phyloP scores from a whole-genome alignment of 1,140 invertebrate species.

The Drosophila sproati region DNA sequence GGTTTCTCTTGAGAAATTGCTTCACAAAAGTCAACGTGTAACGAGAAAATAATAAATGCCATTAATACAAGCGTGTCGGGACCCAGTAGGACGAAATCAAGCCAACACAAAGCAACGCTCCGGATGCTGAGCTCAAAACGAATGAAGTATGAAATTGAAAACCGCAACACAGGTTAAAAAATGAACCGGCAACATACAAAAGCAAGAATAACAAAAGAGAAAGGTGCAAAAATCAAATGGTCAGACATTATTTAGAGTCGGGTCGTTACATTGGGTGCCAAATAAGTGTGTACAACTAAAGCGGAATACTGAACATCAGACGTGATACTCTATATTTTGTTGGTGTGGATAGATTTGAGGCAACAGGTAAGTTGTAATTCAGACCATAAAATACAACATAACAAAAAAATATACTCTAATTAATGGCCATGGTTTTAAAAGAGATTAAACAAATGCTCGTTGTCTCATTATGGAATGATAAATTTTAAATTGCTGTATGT shows the following conservation, averaged over 20 bases:
- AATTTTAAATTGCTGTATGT: slow-evolving; percentile 1
- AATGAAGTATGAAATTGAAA: slow-evolving; percentile 83
- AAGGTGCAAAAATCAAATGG: slow-evolving; percentile 44
- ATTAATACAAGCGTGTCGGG: slow-evolving; percentile 69
- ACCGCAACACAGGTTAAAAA: slow-evolving; percentile 56
- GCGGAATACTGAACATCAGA: too few species aligned
- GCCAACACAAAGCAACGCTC: slow-evolving; percentile 20
- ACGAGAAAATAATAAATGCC: slow-evolving; percentile 83
- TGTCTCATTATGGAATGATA: slow-evolving; percentile 14
- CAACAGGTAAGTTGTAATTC: slow-evolving; percentile 16
- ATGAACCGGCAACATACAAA: slow-evolving; percentile 8
- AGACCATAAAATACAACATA: background rate
- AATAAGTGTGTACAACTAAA: background rate
- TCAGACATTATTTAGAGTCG: slow-evolving; percentile 39
- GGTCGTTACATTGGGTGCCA: too few species aligned
- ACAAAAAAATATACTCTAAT: slow-evolving; percentile 3
- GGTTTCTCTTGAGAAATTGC: slow-evolving; percentile 73
- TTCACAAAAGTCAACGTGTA: slow-evolving; percentile 81
- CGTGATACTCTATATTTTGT: background rate
- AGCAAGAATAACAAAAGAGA: slow-evolving; percentile 13
- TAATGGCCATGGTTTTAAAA: slow-evolving; percentile 18
- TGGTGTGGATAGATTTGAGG: background rate
- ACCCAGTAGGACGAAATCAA: slow-evolving; percentile 16
- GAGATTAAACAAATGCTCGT: slow-evolving; percentile 36
- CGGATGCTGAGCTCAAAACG: slow-evolving; percentile 61